Conservation (phyloP, 1,140 invertebrate species). For the Gonioctena quinquepunctata region DNA sequence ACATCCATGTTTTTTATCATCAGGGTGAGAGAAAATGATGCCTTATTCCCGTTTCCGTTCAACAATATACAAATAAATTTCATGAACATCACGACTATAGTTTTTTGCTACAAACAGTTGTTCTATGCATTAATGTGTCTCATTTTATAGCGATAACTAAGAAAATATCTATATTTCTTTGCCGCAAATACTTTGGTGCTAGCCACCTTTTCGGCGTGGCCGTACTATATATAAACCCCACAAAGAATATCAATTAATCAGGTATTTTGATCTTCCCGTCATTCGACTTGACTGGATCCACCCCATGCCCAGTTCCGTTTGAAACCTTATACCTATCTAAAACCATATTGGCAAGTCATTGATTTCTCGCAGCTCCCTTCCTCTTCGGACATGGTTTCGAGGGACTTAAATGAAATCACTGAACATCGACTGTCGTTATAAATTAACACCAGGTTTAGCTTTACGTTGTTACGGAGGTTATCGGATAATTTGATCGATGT, state of each 20-base stretch:
- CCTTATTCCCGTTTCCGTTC: no score
- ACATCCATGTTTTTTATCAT: no score
- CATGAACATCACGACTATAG: no score
- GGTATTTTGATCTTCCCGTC: not conserved
- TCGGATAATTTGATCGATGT: not conserved
- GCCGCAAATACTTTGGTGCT: no score
- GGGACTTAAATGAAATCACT: constrained; percentile 12
- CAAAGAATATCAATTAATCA: not conserved
- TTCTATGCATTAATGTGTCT: no score
- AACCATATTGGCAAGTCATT: not conserved
- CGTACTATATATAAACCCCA: no score
- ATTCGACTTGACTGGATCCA: not conserved
- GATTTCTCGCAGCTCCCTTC: not conserved
- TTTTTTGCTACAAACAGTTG: no score
- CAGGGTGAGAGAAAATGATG: no score
- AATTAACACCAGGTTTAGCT: constrained; percentile 6
- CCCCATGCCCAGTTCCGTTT: constrained; percentile 1
- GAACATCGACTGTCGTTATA: constrained; percentile 10
- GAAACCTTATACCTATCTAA: constrained; percentile 1
- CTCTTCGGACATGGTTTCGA: not conserved
- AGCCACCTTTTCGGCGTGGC: no score
- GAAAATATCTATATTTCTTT: no score
- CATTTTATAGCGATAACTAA: no score
- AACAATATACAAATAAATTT: no score
- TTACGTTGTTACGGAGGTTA: not conserved